Base-by-base conservation (phyloP, 2,113 vertebrate species). In the Suricata suricatta region DNA sequence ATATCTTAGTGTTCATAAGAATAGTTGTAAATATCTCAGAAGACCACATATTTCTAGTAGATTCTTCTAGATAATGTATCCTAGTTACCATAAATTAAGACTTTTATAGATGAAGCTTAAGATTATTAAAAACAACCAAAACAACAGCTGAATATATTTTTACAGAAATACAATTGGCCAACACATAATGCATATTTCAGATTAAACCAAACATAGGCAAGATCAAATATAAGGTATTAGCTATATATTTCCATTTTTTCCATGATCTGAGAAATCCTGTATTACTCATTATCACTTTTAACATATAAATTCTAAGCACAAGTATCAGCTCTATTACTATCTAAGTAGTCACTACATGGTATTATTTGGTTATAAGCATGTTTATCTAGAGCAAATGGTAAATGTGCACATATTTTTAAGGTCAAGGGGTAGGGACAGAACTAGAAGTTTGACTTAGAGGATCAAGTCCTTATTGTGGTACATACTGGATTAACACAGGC, bases 41-140 rank as follows among this genome's bases (percentile, higher is more conserved):
- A 93, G 54, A 94, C 12, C 25, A 81, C 7, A 27, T 41, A 84
- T 54, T 88, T 66, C 27, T 93, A 93, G 33, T 76, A 76, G 16
- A 38, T 31, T 27, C 69, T 85, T 89, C 60, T 63, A 81, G 38
- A 76, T 63, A 68, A 96, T 82, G 14, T 83, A 50, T 27, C 29
- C 29, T 19, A 68, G 29, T 71, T 86, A 44, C 7, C 41, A 66
- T 52, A 77, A 87, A 69, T 87, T 77, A 72, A 93, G 50, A 89
- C 12, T 71, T 94, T 50, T 21, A 64, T 35, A 89, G 85, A 47
- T 87, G 44, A 95, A 80, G 41, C 60, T 89, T 97, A 47, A 92
- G 11, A 71, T 66, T 31, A 88, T 68, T 95, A 52, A 41, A 91
- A 66, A 76, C 4, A 66, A 47, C 88, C 12, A 31, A 54, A 89